Percentiles rank a stretch among this genome's conserved stretches.
Conservation (phyloP, 2,888 invertebrate genomes). For the Rhingia rostrata region DNA sequence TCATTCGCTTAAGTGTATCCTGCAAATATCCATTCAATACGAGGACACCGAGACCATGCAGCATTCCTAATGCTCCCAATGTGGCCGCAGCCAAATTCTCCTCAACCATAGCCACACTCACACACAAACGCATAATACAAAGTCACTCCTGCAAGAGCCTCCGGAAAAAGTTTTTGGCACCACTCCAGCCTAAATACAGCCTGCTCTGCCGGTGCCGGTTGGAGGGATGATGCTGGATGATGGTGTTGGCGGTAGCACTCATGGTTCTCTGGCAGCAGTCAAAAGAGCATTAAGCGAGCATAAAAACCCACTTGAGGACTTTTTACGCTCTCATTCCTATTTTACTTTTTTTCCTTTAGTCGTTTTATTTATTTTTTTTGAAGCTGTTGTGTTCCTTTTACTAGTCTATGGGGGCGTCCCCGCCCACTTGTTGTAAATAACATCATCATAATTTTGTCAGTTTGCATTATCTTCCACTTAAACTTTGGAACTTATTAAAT, state of each 20-base stretch:
- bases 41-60: conserved; percentile 63
- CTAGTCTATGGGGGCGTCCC: conserved; percentile 20
- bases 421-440: conserved; percentile 74
- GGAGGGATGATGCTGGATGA: conserved; percentile 19
- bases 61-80: conserved; percentile 67
- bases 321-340: conserved; percentile 66
- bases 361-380: conserved; percentile 13
- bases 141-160: conserved; percentile 67
- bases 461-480: conserved; percentile 75
- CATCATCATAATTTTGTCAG: conserved; percentile 75
- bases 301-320: conserved; percentile 74
- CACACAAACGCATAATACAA: conserved; percentile 17
- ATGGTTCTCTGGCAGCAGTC: conserved; percentile 66
- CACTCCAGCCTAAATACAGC: conserved; percentile 64
- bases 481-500: conserved; percentile 75
- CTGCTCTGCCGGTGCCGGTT: conserved; percentile 38
- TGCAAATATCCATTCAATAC: conserved; percentile 72
- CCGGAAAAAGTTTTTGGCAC: conserved; percentile 73
- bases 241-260: conserved; percentile 56
- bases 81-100: conserved; percentile 45
- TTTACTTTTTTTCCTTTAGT: conserved; percentile 23
- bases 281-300: conserved; percentile 74
- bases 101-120: neutral
- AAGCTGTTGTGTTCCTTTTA: conserved; percentile 10
- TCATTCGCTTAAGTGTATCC: conserved; percentile 70